Evolutionary conservation across 2,797 vertebrate genomes (phyloP).

Genomic region (Meda fulgida): DNA sequence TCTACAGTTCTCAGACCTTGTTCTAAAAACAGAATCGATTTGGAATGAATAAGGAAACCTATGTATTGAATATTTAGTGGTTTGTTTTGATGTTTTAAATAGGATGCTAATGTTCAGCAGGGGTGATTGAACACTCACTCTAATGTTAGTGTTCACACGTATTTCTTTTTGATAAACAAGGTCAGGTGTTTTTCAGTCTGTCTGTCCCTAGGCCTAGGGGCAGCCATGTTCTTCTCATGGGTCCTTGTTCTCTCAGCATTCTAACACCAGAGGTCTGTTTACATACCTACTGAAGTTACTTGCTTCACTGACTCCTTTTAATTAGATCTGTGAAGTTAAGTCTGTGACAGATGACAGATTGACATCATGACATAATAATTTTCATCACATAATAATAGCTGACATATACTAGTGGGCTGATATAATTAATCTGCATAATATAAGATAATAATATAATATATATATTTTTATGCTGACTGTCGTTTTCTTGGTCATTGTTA

Average conservation of each 20-base stretch:
- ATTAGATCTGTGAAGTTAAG: slow-evolving; percentile 3
- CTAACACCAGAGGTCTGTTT: slow-evolving; percentile 46
- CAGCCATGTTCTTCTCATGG: slow-evolving; percentile 38
- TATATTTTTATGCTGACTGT: slow-evolving; percentile 9
- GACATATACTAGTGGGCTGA: not conserved
- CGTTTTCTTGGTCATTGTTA: slow-evolving; percentile 2
- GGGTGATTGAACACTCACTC: not conserved
- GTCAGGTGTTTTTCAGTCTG: slow-evolving; percentile 46
- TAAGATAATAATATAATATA: not conserved
- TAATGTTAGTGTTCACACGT: not conserved
- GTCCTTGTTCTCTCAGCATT: slow-evolving; percentile 20
- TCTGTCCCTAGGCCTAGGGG: slow-evolving; percentile 34
- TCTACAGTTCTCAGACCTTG: not conserved
- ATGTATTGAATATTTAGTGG: not conserved
- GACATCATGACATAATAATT: not conserved
- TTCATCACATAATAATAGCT: not conserved
- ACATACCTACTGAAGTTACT: slow-evolving; percentile 17
- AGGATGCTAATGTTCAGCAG: not conserved
- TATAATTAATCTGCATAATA: not conserved
- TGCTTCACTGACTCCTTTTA: not conserved
- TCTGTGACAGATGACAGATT: not conserved
- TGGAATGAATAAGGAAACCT: not conserved
- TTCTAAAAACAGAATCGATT: slow-evolving; percentile 14
- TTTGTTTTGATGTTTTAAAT: slow-evolving; percentile 6
- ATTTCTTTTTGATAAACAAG: slow-evolving; percentile 33